phyloP scores from a whole-genome alignment of 2,113 vertebrate genomes.

The Mixornis gularis region DNA sequence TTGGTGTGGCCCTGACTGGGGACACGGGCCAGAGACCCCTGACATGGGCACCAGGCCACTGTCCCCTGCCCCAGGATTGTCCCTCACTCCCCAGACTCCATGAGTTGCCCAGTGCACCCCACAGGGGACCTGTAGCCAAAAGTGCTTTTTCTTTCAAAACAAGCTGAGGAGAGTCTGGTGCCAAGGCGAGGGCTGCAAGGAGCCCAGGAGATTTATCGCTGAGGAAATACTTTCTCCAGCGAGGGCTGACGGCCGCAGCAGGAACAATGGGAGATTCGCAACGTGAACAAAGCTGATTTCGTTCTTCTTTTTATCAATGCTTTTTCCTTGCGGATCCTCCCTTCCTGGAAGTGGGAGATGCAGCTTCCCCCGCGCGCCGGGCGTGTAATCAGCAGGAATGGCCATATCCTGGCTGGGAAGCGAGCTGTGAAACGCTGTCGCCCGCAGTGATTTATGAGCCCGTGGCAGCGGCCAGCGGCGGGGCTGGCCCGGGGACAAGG shows the following conservation, averaged over 20 bases:
- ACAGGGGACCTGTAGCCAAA: background rate
- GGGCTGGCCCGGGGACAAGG: constrained; percentile 56
- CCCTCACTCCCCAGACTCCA: accelerated
- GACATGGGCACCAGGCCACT: background rate
- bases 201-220: constrained; percentile 78
- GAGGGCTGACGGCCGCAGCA: constrained; percentile 53
- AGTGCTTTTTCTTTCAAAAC: constrained; percentile 65
- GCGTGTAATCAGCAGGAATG: constrained; percentile 73
- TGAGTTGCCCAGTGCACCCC: background rate
- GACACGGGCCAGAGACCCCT: accelerated
- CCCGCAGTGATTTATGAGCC: constrained; percentile 70
- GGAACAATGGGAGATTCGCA: constrained; percentile 85
- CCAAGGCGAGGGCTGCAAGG: constrained; percentile 60
- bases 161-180: constrained; percentile 50
- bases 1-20: background rate
- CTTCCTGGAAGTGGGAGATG: constrained; percentile 81
- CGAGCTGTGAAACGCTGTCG: constrained; percentile 76
- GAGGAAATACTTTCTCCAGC: constrained; percentile 79
- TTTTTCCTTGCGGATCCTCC: constrained; percentile 80
- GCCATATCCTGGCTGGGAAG: constrained; percentile 76
- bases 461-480: constrained; percentile 14
- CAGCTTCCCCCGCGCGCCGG: constrained; percentile 56
- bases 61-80: background rate
- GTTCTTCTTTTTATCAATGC: constrained; percentile 72
- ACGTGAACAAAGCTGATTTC: constrained; percentile 63